Evolutionary conservation across 2,888 invertebrate genomes (phyloP).

Genomic region (Nephrotoma flavescens): DNA sequence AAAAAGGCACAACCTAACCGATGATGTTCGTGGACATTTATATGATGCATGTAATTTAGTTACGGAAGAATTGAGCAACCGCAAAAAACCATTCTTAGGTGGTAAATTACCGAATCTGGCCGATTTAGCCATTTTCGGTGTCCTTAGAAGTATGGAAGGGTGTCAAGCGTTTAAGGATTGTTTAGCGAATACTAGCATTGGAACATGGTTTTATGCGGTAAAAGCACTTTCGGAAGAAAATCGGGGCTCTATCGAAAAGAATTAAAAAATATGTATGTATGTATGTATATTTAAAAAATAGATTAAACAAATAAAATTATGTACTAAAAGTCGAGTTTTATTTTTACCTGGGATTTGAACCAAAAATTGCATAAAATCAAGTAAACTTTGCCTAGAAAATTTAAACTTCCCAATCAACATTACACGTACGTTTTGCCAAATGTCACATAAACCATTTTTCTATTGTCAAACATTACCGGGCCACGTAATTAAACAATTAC

Average conservation of each 20-base stretch:
- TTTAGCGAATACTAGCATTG: conserved; percentile 54
- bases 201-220: conserved; percentile 58
- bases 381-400: background rate
- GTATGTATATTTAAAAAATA: background rate
- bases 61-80: conserved; percentile 51
- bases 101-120: conserved; percentile 79
- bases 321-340: background rate
- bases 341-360: too few relatives aligned
- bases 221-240: conserved; percentile 35
- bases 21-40: conserved; percentile 77
- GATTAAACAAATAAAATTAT: background rate
- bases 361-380: background rate
- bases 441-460: background rate
- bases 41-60: conserved; percentile 80
- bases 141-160: conserved; percentile 85
- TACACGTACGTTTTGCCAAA: background rate
- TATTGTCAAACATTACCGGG: background rate
- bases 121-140: conserved; percentile 83
- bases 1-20: conserved; percentile 67
- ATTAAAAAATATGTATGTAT: background rate
- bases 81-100: conserved; percentile 67
- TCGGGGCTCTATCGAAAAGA: conserved; percentile 17
- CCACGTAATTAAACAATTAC: background rate
- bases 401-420: background rate
- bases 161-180: conserved; percentile 79